Conservation (phyloP, 2,888 invertebrate genomes). For the Synanthedon tipuliformis region DNA sequence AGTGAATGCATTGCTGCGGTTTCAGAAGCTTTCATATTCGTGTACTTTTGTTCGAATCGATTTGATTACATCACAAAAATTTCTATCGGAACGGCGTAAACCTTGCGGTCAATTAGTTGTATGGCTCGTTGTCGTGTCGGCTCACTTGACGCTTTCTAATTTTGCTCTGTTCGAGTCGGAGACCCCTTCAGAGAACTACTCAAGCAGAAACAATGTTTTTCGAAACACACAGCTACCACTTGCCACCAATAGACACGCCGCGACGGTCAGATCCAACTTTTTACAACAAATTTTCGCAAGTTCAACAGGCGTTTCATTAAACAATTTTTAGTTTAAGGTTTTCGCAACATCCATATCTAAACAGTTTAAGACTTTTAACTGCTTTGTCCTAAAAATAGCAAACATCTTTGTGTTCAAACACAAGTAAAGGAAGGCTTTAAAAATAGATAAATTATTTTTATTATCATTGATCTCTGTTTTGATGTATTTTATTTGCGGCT, state of each 20-base stretch:
- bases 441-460: too few relatives aligned
- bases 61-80: slow-evolving; percentile 36
- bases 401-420: too few relatives aligned
- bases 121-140: slow-evolving; percentile 23
- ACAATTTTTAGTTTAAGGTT: slow-evolving; percentile 5
- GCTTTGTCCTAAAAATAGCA: not conserved
- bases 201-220: slow-evolving; percentile 64
- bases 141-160: slow-evolving; percentile 64
- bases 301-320: slow-evolving; percentile 2
- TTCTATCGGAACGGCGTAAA: slow-evolving; percentile 51
- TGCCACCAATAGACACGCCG: slow-evolving; percentile 36
- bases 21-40: not conserved
- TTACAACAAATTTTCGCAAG: slow-evolving; percentile 40
- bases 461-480: too few relatives aligned
- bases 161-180: slow-evolving; percentile 30
- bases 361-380: not conserved
- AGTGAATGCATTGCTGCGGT: too few relatives aligned
- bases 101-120: slow-evolving; percentile 64
- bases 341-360: slow-evolving; percentile 13
- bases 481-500: too few relatives aligned
- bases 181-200: slow-evolving; percentile 54
- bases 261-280: slow-evolving; percentile 30
- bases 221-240: slow-evolving; percentile 41
- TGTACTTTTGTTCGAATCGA: slow-evolving; percentile 13
- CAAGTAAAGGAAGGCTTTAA: too few relatives aligned